Percentiles rank a stretch among this genome's conserved stretches.
Conservation (phyloP, 2,113 vertebrate genomes). For the Rhinopomastus cyanomelas region DNA sequence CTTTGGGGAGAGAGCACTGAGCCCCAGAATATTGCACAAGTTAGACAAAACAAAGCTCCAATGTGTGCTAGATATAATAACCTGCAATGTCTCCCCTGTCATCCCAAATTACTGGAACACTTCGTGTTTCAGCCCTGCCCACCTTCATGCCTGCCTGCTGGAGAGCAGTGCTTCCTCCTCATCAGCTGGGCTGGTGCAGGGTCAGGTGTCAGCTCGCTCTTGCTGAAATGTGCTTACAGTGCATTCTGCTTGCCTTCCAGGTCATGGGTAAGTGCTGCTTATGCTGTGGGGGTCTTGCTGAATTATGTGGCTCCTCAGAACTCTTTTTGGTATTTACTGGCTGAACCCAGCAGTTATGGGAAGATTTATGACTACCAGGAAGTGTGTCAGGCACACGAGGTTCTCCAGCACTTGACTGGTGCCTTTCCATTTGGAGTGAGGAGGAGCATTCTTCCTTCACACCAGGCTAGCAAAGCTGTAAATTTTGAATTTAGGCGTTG, state of each 20-base stretch:
- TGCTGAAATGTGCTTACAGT: fast-evolving
- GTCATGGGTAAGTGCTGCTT: background rate
- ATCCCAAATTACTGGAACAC: constrained; percentile 41
- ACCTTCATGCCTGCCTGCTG: background rate
- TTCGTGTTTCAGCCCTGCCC: background rate
- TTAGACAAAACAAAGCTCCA: constrained; percentile 58
- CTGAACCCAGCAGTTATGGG: background rate
- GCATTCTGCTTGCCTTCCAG: fast-evolving
- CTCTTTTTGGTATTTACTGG: background rate
- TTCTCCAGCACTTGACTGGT: background rate
- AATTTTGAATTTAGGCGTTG: background rate
- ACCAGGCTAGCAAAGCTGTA: background rate
- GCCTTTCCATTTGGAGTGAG: background rate
- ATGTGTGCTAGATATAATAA: background rate
- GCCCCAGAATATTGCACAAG: background rate
- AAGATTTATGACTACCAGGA: background rate
- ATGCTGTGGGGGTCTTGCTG: background rate
- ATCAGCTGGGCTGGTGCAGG: background rate
- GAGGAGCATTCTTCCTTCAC: fast-evolving
- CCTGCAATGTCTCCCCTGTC: constrained; percentile 47
- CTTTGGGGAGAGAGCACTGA: background rate
- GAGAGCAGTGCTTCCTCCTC: background rate
- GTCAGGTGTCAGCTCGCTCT: background rate
- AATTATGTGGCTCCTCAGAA: background rate
- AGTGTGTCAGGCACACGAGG: background rate